Evolutionary conservation across 2,113 vertebrate species (phyloP).

Genomic region (Lepisosteus oculatus): DNA sequence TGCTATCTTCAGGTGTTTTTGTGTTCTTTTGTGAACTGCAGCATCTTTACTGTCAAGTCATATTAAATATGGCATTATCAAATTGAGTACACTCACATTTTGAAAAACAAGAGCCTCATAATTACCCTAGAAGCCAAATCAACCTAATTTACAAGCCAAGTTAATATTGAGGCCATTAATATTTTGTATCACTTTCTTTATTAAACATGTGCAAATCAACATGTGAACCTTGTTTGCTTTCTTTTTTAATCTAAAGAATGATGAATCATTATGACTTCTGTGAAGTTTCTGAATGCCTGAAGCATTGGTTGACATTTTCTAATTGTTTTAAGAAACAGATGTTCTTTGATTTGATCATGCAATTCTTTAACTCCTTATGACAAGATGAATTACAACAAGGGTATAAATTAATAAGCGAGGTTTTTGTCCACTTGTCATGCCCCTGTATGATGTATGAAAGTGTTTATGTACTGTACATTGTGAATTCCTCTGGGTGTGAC

Average conservation of each 20-base stretch:
- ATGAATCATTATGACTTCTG: background rate
- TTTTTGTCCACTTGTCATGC: background rate
- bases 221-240: background rate
- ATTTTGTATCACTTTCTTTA: background rate
- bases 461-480: too few relatives aligned
- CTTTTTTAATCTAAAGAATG: background rate
- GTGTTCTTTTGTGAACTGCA: too few relatives aligned
- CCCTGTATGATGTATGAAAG: too few relatives aligned
- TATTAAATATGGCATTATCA: too few relatives aligned
- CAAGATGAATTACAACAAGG: background rate
- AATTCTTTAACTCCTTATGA: background rate
- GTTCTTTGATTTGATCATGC: background rate
- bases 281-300: background rate
- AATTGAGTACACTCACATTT: too few relatives aligned
- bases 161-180: background rate
- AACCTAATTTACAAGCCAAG: too few relatives aligned
- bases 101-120: too few relatives aligned
- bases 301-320: background rate
- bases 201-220: background rate
- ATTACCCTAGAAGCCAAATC: too few relatives aligned
- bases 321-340: conserved; percentile 9
- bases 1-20: too few relatives aligned
- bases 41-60: too few relatives aligned
- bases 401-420: background rate
- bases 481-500: too few relatives aligned